phyloP scores from a whole-genome alignment of 2,888 invertebrate species.

The Sycophila texana region DNA sequence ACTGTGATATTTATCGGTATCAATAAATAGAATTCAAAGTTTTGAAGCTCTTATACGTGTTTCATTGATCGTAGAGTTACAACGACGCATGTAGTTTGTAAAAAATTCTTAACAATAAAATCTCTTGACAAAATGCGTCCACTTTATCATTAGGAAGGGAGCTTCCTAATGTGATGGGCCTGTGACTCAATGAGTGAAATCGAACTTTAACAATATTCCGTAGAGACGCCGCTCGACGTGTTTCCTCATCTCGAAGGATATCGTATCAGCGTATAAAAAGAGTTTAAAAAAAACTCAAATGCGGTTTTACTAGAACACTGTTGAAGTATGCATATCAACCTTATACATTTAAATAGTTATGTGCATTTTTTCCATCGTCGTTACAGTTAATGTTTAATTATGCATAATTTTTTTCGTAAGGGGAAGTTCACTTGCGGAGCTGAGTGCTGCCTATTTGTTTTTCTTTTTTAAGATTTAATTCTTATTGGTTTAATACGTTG shows the following conservation, averaged over 20 bases:
- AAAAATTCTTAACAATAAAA: conserved; percentile 52
- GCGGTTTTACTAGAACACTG: conserved; percentile 7
- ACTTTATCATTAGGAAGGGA: neutral
- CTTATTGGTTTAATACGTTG: neutral
- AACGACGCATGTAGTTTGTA: conserved; percentile 24
- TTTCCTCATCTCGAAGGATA: neutral
- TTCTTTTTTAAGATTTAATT: conserved; percentile 5
- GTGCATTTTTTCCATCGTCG: neutral
- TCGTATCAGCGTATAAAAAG: neutral
- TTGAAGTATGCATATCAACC: conserved; percentile 33
- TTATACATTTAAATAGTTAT: neutral
- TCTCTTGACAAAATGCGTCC: conserved; percentile 40
- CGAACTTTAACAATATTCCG: conserved; percentile 47
- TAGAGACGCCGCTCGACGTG: too few species aligned
- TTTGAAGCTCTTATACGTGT: conserved; percentile 11
- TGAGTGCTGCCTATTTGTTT: neutral
- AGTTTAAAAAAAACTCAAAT: conserved; percentile 36
- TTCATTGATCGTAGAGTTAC: conserved; percentile 18
- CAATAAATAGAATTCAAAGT: conserved; percentile 14
- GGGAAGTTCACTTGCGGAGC: neutral
- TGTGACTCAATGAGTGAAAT: conserved; percentile 27
- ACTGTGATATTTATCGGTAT: conserved; percentile 4
- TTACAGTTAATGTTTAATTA: conserved; percentile 3
- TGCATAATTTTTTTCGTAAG: too few species aligned
- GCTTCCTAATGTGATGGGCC: neutral